Evolutionary conservation across 2,888 invertebrate genomes (phyloP).

Genomic region (Zelleria hepariella): DNA sequence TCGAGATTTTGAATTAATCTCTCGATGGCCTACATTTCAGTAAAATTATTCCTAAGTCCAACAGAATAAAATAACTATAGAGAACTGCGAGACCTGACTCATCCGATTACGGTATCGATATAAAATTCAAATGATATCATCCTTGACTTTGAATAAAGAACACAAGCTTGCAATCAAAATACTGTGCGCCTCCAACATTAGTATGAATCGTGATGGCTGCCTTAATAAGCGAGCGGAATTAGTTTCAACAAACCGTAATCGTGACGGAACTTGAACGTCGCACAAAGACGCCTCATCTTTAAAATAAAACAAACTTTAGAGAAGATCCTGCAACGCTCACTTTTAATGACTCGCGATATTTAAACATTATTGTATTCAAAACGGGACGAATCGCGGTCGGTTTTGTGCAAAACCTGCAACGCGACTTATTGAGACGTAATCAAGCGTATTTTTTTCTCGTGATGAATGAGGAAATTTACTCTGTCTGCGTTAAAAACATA

Average conservation of each 20-base stretch:
- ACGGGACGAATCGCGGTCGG: too few species aligned
- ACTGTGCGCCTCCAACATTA: not conserved
- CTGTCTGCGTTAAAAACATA: not conserved
- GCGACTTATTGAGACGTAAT: not conserved
- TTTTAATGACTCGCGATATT: too few species aligned
- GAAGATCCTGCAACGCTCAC: not conserved
- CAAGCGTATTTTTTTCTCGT: not conserved
- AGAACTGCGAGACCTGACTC: not conserved
- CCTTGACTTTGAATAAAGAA: conserved; percentile 1
- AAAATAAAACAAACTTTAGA: not conserved
- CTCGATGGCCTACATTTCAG: not conserved
- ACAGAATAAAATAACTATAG: not conserved
- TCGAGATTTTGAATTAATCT: too few species aligned
- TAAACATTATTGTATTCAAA: too few species aligned
- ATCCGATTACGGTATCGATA: not conserved
- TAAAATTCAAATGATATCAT: not conserved
- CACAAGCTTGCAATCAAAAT: not conserved
- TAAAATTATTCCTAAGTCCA: not conserved
- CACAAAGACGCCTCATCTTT: not conserved
- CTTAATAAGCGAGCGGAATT: not conserved
- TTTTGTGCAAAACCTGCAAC: too few species aligned
- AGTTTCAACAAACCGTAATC: not conserved
- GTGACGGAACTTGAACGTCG: not conserved
- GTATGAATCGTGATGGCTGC: not conserved
- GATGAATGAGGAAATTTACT: not conserved